Evolutionary conservation across 2,888 invertebrate genomes (phyloP), one percentile per base, ranked within the genome.

Genomic region (Tridacna crocea): DNA sequence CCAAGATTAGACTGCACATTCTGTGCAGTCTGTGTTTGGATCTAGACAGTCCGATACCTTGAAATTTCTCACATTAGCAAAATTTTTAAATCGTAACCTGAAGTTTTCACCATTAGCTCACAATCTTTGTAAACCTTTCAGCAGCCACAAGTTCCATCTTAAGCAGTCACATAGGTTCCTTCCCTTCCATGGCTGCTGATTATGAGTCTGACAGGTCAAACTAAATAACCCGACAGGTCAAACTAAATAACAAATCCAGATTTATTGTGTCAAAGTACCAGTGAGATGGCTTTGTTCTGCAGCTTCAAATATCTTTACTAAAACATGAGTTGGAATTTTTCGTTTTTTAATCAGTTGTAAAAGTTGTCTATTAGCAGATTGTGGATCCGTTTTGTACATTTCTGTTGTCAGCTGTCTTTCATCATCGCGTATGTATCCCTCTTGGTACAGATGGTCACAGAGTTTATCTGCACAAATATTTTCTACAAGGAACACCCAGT

Each of bases 271-370:
- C 55, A 55, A 55, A 15, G 15, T 55, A 1, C 2, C 70, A 0
- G 51, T 51, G 8, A 81, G 61, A 77, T 77, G 55, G 15, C 26
- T 68, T 36, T 75, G 75, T 36, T 63, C 78, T 24, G 60, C 70
- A 22, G 51, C 51, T 46, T 72, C 55, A 19, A 82, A 55, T 13
- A 78, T 77, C 24, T 75, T 46, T 26, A 75, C 65, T 74, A 82
- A 75, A 19, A 36, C 36, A 0, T 60, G 47, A 46, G 61, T 70
- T n/a, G 26, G 46, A 11, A 82, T 48, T 19, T 75, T 77, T 48
- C 75, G 77, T 66, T 66, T 75, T 24, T 17, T 24, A 11, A 82
- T 48, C 11, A 61, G 27, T 46, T 66, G 48, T 19, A 75, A 68
- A 10, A 75, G 63, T 10, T 27, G 36, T 26, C 82, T 26, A 58